Percentiles rank a stretch among this genome's conserved stretches.
These are phyloP conservation scores for Trachelus iudaicus DNA, from an alignment of 2,888 invertebrate species.

Conservation along the genomic window DNA sequence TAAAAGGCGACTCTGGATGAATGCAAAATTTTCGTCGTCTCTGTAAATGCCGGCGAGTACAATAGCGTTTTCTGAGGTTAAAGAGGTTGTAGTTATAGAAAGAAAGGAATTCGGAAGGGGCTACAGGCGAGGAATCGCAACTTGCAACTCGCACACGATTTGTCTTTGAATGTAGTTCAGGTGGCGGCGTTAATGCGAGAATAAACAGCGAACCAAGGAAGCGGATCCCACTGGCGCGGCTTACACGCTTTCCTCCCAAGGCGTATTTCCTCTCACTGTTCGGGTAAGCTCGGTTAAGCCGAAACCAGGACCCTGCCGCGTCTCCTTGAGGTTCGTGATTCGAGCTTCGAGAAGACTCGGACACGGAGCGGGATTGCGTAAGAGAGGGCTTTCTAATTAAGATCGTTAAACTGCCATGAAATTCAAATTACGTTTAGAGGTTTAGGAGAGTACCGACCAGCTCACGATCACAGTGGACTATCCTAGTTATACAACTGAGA, in stretches of 20 bases:
- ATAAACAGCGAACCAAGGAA: slow-evolving; percentile 54
- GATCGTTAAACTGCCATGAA: slow-evolving; percentile 65
- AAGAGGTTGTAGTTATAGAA: too few relatives aligned
- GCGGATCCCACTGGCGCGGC: slow-evolving; percentile 32
- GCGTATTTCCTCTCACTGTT: slow-evolving; percentile 5
- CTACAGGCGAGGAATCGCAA: too few relatives aligned
- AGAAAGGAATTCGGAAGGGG: too few relatives aligned
- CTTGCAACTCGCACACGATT: slow-evolving; percentile 38
- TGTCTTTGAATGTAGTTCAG: slow-evolving; percentile 49
- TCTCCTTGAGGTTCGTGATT: slow-evolving; percentile 46
- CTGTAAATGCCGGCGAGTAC: too few relatives aligned
- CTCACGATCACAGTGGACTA: too few relatives aligned
- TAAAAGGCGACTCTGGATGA: too few relatives aligned
- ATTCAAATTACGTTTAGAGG: slow-evolving; percentile 60
- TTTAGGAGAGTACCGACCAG: too few relatives aligned
- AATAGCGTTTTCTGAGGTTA: too few relatives aligned
- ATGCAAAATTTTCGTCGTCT: too few relatives aligned
- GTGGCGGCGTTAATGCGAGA: slow-evolving; percentile 56
- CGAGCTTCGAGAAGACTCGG: slow-evolving; percentile 38
- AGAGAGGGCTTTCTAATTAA: slow-evolving; percentile 59
- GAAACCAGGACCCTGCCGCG: slow-evolving; percentile 32
- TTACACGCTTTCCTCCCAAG: slow-evolving; percentile 45
- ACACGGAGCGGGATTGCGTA: slow-evolving; percentile 26
- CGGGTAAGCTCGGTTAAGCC: slow-evolving; percentile 46
- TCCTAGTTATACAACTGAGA: too few relatives aligned